These are phyloP conservation scores for Panzeria rudis DNA, from an alignment of 2,888 invertebrate species.

Conservation along the genomic window DNA sequence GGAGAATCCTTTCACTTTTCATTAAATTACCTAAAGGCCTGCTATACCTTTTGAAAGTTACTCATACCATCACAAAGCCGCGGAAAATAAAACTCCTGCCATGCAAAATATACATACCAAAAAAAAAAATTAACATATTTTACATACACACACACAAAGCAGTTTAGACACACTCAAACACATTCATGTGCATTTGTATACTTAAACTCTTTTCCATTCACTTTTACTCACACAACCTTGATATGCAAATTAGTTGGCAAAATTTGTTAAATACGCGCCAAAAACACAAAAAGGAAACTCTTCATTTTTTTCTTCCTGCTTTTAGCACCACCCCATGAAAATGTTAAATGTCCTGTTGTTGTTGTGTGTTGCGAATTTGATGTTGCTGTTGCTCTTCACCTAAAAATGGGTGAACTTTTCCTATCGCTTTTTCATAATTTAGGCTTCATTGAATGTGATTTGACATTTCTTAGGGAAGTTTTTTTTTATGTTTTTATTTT, in stretches of 20 bases:
- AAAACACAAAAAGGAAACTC: constrained; percentile 49
- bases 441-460: constrained; percentile 65
- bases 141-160: background rate
- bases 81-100: constrained; percentile 47
- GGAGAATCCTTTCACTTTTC: constrained; percentile 70
- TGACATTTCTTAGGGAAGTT: constrained; percentile 66
- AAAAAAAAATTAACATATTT: constrained; percentile 28
- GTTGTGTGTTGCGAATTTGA: constrained; percentile 30
- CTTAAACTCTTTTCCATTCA: background rate
- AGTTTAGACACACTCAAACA: constrained; percentile 15
- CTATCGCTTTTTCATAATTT: constrained; percentile 23
- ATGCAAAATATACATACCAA: constrained; percentile 41
- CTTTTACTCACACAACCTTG: constrained; percentile 22
- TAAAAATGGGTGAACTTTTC: constrained; percentile 58
- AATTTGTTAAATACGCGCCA: constrained; percentile 68
- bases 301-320: constrained; percentile 29
- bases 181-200: background rate
- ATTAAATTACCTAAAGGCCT: constrained; percentile 67
- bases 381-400: constrained; percentile 28
- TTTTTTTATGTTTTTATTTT: background rate
- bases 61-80: background rate
- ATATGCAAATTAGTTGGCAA: constrained; percentile 72
- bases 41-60: constrained; percentile 25
- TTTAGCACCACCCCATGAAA: constrained; percentile 30
- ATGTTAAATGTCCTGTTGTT: constrained; percentile 18